Percentiles rank a stretch among this genome's conserved stretches.
Conservation (phyloP, 2,797 vertebrate species). For the Leuciscus waleckii region DNA sequence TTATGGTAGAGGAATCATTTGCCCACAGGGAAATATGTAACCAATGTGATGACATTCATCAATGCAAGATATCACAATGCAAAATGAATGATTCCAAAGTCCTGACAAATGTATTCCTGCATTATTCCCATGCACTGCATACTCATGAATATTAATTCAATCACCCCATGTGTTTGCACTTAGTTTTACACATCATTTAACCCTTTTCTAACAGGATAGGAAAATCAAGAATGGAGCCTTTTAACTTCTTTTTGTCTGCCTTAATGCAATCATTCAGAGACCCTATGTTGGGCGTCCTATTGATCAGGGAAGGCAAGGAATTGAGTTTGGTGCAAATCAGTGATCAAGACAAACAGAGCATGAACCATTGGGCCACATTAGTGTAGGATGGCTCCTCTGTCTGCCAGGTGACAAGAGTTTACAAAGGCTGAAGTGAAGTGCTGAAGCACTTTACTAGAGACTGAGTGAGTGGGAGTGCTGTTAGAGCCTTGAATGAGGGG, state of each 20-base stretch:
- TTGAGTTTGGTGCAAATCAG: slow-evolving; percentile 38
- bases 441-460: slow-evolving; percentile 67
- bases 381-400: slow-evolving; percentile 37
- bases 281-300: neutral
- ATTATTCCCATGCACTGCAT: neutral
- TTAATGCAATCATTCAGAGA: slow-evolving; percentile 23
- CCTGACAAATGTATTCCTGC: slow-evolving; percentile 1
- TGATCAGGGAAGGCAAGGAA: slow-evolving; percentile 37
- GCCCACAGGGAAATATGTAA: slow-evolving; percentile 25
- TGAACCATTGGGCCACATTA: slow-evolving; percentile 35
- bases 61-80: slow-evolving; percentile 10
- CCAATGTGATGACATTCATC: slow-evolving; percentile 30
- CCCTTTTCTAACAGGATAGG: neutral
- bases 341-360: slow-evolving; percentile 37
- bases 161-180: neutral
- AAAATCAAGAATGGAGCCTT: slow-evolving; percentile 13
- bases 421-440: slow-evolving; percentile 62
- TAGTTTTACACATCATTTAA: neutral
- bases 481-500: slow-evolving; percentile 69
- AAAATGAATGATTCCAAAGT: slow-evolving; percentile 26
- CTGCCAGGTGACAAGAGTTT: slow-evolving; percentile 68
- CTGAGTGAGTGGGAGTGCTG: slow-evolving; percentile 63
- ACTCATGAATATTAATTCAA: neutral
- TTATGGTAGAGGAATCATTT: slow-evolving; percentile 10
- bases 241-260: slow-evolving; percentile 1